Percentiles rank a stretch among this genome's conserved stretches.
These are phyloP conservation scores for Brachionus manjavacas DNA, from an alignment of 1,140 invertebrate species.

Conservation along the genomic window DNA sequence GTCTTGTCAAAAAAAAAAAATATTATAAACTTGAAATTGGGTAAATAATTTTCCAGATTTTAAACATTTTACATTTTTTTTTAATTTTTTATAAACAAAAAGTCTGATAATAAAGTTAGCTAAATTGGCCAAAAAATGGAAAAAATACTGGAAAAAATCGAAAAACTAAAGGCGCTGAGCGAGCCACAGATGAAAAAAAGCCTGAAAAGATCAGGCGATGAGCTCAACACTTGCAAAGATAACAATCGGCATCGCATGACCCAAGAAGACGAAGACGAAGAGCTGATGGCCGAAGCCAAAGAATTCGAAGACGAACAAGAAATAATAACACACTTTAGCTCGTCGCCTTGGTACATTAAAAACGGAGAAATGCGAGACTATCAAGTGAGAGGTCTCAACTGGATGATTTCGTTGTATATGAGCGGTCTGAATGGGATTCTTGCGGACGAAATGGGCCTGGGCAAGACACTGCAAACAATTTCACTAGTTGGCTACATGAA, in stretches of 20 bases:
- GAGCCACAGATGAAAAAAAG: neutral
- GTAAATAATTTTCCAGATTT: too few species aligned
- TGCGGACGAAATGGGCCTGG: slow-evolving; percentile 98
- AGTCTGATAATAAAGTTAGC: too few species aligned
- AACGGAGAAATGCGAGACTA: slow-evolving; percentile 93
- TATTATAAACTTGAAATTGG: too few species aligned
- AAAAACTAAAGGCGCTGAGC: neutral
- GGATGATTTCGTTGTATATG: slow-evolving; percentile 89
- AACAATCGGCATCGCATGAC: slow-evolving; percentile 95
- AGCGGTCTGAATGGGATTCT: slow-evolving; percentile 98
- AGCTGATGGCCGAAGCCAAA: slow-evolving; percentile 82
- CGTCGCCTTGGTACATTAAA: slow-evolving; percentile 47
- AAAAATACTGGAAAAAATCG: slow-evolving; percentile 39
- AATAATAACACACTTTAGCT: slow-evolving; percentile 58
- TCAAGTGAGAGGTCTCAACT: slow-evolving; percentile 95
- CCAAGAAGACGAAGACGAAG: slow-evolving; percentile 98
- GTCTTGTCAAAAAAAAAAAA: too few species aligned
- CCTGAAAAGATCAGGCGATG: neutral
- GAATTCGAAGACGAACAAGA: slow-evolving; percentile 56
- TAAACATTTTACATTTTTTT: too few species aligned
- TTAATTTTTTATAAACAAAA: too few species aligned
- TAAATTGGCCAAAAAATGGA: slow-evolving; percentile 47
- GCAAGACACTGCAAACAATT: slow-evolving; percentile 97
- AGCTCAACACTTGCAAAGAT: slow-evolving; percentile 42
- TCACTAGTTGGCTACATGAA: slow-evolving; percentile 98